Evolutionary conservation across 2,797 vertebrate species (phyloP).

Genomic region (Ctenopoma kingsleyae): DNA sequence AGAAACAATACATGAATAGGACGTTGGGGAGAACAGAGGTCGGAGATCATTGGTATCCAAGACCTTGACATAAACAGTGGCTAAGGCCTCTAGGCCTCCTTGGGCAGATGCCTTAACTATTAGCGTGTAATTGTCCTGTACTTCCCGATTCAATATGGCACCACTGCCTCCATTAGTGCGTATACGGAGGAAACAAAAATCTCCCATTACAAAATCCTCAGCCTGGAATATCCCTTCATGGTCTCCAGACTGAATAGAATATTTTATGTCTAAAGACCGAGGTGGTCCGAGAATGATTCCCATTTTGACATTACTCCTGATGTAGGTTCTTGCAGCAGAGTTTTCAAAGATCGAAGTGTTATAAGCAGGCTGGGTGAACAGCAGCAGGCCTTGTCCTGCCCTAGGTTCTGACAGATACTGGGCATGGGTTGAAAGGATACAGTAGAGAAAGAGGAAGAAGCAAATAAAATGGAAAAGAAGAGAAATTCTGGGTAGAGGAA

Average conservation of each 20-base stretch:
- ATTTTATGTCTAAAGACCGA: slow-evolving; percentile 88
- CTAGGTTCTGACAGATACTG: slow-evolving; percentile 70
- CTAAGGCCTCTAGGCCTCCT: slow-evolving; percentile 86
- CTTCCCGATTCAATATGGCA: slow-evolving; percentile 93
- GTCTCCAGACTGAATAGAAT: slow-evolving; percentile 92
- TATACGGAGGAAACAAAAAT: slow-evolving; percentile 97
- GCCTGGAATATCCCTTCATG: slow-evolving; percentile 93
- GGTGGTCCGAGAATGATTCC: slow-evolving; percentile 87
- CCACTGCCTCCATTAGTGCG: slow-evolving; percentile 93
- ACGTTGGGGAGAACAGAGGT: slow-evolving; percentile 96
- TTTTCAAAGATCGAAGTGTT: slow-evolving; percentile 95
- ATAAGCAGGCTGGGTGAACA: slow-evolving; percentile 91
- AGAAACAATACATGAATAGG: slow-evolving; percentile 91
- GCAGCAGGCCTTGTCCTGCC: slow-evolving; percentile 76
- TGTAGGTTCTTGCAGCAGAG: slow-evolving; percentile 92
- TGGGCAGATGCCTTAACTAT: slow-evolving; percentile 90
- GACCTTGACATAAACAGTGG: slow-evolving; percentile 90
- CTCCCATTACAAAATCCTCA: slow-evolving; percentile 91
- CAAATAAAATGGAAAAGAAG: slow-evolving; percentile 79
- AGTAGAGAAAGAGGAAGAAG: slow-evolving; percentile 78
- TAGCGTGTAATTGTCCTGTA: slow-evolving; percentile 93
- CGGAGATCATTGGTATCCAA: slow-evolving; percentile 97
- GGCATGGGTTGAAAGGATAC: slow-evolving; percentile 55
- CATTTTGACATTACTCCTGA: slow-evolving; percentile 91
- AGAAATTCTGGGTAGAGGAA: slow-evolving; percentile 80